Conservation (phyloP, 2,888 invertebrate species). For the Agonopterix arenella region DNA sequence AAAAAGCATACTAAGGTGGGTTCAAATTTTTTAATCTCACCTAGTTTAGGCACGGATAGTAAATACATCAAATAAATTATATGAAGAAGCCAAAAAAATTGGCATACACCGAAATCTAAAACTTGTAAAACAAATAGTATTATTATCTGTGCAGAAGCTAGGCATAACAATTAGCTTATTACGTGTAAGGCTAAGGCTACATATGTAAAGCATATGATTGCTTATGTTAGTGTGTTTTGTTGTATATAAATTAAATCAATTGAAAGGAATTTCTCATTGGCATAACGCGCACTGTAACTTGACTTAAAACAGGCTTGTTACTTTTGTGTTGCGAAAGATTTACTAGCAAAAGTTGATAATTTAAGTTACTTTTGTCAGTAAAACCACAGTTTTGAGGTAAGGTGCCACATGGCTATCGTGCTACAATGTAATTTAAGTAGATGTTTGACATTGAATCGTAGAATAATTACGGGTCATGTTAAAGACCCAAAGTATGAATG, state of each 20-base stretch:
- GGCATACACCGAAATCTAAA: too few relatives aligned
- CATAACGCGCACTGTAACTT: neutral
- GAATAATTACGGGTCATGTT: neutral
- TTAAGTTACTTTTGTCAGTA: neutral
- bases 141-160: too few relatives aligned
- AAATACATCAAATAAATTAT: too few relatives aligned
- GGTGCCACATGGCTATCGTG: conserved; percentile 40
- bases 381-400: conserved; percentile 26
- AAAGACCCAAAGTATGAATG: conserved; percentile 8
- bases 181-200: neutral
- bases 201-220: neutral
- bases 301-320: neutral
- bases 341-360: neutral
- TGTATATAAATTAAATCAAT: neutral
- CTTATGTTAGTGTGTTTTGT: neutral
- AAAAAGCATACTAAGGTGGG: conserved; percentile 49
- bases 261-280: neutral
- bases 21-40: conserved; percentile 35
- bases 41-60: too few relatives aligned
- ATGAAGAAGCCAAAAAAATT: too few relatives aligned
- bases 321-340: neutral
- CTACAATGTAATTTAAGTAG: conserved; percentile 18
- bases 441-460: conserved; percentile 17
- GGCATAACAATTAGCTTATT: too few relatives aligned
- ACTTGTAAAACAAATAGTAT: too few relatives aligned